Percentiles rank a stretch among this genome's conserved stretches.
Conservation (phyloP, 2,888 invertebrate genomes). For the Antitype chi region DNA sequence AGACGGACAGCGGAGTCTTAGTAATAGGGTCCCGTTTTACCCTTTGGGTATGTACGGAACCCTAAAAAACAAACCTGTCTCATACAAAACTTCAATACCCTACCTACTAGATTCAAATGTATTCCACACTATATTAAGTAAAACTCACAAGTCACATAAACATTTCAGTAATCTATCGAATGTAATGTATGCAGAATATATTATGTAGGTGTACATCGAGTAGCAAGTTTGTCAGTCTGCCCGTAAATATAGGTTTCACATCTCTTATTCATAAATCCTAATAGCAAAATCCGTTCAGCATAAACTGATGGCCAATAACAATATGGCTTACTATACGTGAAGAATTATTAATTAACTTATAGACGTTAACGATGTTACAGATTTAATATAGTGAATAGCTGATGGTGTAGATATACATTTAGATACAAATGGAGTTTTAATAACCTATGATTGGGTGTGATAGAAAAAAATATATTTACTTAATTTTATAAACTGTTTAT, state of each 20-base stretch:
- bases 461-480: too few relatives aligned
- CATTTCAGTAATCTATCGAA: slow-evolving; percentile 9
- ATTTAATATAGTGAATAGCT: slow-evolving; percentile 6
- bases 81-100: too few relatives aligned
- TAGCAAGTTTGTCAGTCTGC: slow-evolving; percentile 20
- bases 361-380: slow-evolving; percentile 21
- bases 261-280: slow-evolving; percentile 71
- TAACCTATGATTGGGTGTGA: background rate
- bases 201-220: slow-evolving; percentile 24
- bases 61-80: too few relatives aligned
- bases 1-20: too few relatives aligned
- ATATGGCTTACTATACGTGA: slow-evolving; percentile 49
- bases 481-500: too few relatives aligned
- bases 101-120: too few relatives aligned
- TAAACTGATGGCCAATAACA: slow-evolving; percentile 58
- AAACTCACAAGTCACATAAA: slow-evolving; percentile 1
- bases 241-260: slow-evolving; percentile 32
- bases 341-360: slow-evolving; percentile 61
- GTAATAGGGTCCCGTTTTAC: too few relatives aligned
- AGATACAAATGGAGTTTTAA: background rate
- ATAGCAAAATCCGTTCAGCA: slow-evolving; percentile 68
- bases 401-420: background rate
- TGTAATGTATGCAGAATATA: slow-evolving; percentile 22
- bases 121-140: background rate
- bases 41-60: too few relatives aligned